Conservation (phyloP, 1,140 invertebrate species). For the Lanistes nyassanus region DNA sequence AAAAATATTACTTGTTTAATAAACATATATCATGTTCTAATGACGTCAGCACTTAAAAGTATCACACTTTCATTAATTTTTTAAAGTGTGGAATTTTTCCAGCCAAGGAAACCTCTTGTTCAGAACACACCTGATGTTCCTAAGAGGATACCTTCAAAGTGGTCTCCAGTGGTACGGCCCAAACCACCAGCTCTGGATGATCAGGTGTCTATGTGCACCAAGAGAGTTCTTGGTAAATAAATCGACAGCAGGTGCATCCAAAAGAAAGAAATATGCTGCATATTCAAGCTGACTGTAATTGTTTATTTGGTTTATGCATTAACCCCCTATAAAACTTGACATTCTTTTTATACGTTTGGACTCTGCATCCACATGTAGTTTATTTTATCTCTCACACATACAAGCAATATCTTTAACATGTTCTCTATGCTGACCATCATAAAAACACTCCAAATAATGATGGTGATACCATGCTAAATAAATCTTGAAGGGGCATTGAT, state of each 20-base stretch:
- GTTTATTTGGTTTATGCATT: not conserved
- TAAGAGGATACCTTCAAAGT: conserved; percentile 29
- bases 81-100: conserved; percentile 14
- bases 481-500: too few species aligned
- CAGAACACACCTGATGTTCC: conserved; percentile 44
- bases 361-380: not conserved
- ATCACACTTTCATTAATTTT: not conserved
- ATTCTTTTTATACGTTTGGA: not conserved
- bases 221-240: conserved; percentile 12
- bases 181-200: conserved; percentile 28
- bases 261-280: too few species aligned
- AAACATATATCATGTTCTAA: too few species aligned
- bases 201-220: conserved; percentile 42
- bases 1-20: too few species aligned
- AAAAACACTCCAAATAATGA: too few species aligned
- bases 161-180: conserved; percentile 39
- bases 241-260: not conserved
- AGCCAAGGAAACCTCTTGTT: conserved; percentile 33
- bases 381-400: not conserved
- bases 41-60: too few species aligned
- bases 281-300: too few species aligned
- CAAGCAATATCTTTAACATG: too few species aligned
- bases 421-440: too few species aligned
- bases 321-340: not conserved
- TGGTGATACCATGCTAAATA: too few species aligned